Evolutionary conservation across 2,113 vertebrate genomes (phyloP).

Genomic region (Oncorhynchus tshawytscha): DNA sequence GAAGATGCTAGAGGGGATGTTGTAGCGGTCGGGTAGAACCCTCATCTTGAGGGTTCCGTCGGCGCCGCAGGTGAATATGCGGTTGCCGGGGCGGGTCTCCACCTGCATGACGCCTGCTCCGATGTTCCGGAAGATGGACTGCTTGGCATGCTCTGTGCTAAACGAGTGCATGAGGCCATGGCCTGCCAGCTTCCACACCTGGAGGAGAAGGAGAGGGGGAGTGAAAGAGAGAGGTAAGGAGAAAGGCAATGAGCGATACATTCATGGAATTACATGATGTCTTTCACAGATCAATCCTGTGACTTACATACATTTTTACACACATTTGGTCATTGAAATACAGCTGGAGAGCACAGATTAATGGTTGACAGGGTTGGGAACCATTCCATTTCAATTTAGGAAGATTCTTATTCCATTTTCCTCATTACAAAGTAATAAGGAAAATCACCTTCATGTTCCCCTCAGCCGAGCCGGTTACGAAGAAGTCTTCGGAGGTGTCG

Average conservation of each 20-base stretch:
- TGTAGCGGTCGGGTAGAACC: slow-evolving; percentile 90
- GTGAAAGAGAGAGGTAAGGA: too few species aligned
- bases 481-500: slow-evolving; percentile 89
- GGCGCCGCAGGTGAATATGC: slow-evolving; percentile 96
- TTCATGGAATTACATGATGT: background rate
- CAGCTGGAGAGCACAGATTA: too few species aligned
- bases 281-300: background rate
- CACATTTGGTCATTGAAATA: too few species aligned
- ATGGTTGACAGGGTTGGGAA: too few species aligned
- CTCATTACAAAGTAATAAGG: background rate
- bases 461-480: slow-evolving; percentile 93
- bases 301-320: too few species aligned
- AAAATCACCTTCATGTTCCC: slow-evolving; percentile 94
- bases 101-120: slow-evolving; percentile 95
- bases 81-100: slow-evolving; percentile 84
- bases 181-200: slow-evolving; percentile 93
- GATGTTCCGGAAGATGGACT: slow-evolving; percentile 97
- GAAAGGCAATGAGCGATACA: background rate
- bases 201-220: slow-evolving; percentile 23
- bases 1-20: slow-evolving; percentile 84
- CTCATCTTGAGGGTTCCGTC: slow-evolving; percentile 97
- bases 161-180: slow-evolving; percentile 94
- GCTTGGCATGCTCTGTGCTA: slow-evolving; percentile 93
- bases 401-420: background rate
- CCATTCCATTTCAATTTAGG: too few species aligned